Conservation (phyloP, 2,797 vertebrate species). For the Sylvia borin region DNA sequence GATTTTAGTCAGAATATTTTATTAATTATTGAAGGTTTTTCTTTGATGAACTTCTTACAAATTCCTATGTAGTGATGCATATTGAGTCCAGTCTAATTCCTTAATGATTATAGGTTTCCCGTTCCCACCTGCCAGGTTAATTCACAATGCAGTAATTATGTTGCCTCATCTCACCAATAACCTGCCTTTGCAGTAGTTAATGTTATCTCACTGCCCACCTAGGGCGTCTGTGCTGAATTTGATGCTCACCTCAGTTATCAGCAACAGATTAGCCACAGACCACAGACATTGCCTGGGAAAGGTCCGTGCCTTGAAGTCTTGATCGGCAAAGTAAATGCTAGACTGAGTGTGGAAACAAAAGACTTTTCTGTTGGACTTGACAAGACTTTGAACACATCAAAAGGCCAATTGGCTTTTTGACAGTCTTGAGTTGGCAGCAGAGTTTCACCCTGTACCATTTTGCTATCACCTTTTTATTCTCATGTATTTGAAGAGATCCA, state of each 20-base stretch:
- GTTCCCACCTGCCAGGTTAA: not conserved
- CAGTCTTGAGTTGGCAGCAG: not conserved
- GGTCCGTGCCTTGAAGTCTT: conserved; percentile 51
- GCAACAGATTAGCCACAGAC: conserved; percentile 32
- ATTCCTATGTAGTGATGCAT: not conserved
- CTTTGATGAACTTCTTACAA: not conserved
- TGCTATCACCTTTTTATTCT: not conserved
- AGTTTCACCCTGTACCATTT: not conserved
- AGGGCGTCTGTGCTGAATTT: conserved; percentile 23
- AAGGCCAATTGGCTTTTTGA: not conserved
- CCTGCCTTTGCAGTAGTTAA: not conserved
- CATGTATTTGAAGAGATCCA: not conserved
- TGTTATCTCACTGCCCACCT: not conserved
- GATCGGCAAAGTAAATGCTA: conserved; percentile 27
- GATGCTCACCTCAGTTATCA: not conserved
- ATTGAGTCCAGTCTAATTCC: not conserved
- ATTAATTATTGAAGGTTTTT: not conserved
- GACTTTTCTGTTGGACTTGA: not conserved
- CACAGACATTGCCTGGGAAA: conserved; percentile 38
- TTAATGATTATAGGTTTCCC: not conserved
- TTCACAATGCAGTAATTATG: not conserved
- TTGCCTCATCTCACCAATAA: not conserved
- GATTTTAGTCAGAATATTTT: not conserved
- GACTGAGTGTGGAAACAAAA: not conserved
- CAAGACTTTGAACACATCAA: not conserved